These are phyloP conservation scores for Tarsius wallacei DNA, from an alignment of 2,797 vertebrate genomes.

Conservation along the genomic window DNA sequence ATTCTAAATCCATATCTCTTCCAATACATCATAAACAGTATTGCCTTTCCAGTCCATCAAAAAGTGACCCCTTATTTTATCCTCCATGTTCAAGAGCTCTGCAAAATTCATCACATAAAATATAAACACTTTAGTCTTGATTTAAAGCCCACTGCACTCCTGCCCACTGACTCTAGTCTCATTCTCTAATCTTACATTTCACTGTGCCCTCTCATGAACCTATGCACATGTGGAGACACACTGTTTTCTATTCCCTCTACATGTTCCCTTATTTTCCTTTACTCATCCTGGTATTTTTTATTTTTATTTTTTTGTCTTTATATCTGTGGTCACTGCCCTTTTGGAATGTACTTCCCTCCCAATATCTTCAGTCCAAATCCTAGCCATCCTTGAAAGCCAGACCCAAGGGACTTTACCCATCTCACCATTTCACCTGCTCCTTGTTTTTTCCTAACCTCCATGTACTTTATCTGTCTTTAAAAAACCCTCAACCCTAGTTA, in stretches of 20 bases:
- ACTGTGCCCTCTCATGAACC: not conserved
- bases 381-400: not conserved
- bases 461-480: not conserved
- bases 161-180: not conserved
- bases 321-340: not conserved
- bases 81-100: not conserved
- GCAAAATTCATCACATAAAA: not conserved
- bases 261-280: not conserved
- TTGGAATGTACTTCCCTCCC: not conserved
- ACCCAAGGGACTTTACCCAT: not conserved
- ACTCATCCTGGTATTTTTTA: not conserved
- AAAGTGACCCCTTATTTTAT: not conserved
- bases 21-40: not conserved
- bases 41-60: not conserved
- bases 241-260: not conserved
- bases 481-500: not conserved
- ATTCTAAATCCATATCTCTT: not conserved
- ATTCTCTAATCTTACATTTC: not conserved
- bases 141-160: not conserved
- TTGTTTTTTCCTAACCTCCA: not conserved
- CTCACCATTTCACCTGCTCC: not conserved
- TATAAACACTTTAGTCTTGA: not conserved
- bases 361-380: not conserved
- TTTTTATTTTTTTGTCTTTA: not conserved
- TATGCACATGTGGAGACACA: not conserved